These are phyloP conservation scores for Mallotus villosus DNA, from an alignment of 2,797 vertebrate species.

Conservation along the genomic window DNA sequence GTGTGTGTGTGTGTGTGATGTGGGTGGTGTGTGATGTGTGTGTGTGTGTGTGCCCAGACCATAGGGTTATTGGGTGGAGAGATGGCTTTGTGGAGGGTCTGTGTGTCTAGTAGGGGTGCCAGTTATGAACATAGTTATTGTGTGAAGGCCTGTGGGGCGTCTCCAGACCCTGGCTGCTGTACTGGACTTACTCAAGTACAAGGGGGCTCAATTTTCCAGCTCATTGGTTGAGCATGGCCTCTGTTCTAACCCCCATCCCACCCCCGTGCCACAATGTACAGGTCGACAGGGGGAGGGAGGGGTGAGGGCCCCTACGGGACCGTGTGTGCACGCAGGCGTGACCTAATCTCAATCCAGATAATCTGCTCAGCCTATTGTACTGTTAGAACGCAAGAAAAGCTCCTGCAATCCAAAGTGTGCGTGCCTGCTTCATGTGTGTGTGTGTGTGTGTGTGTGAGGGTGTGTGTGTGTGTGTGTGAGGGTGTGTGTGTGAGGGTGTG, in stretches of 20 bases:
- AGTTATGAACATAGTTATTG: not conserved
- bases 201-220: constrained; percentile 32
- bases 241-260: constrained; percentile 7
- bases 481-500: too few species aligned
- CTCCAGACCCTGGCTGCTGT: too few species aligned
- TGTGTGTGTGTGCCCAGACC: constrained; percentile 18
- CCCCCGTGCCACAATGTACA: not conserved
- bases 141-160: not conserved
- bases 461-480: not conserved
- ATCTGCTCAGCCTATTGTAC: too few species aligned
- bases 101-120: constrained; percentile 3
- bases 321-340: constrained; percentile 2
- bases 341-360: not conserved
- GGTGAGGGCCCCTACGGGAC: constrained; percentile 21
- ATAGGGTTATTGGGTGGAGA: not conserved
- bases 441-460: not conserved
- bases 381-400: too few species aligned
- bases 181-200: too few species aligned
- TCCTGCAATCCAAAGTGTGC: too few species aligned
- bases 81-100: constrained; percentile 7
- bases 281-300: constrained; percentile 35
- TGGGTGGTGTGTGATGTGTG: not conserved
- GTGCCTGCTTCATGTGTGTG: too few species aligned
- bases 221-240: constrained; percentile 32
- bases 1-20: constrained; percentile 5